These are phyloP conservation scores for Carapus acus DNA, from an alignment of 2,797 vertebrate genomes.

Conservation along the genomic window DNA sequence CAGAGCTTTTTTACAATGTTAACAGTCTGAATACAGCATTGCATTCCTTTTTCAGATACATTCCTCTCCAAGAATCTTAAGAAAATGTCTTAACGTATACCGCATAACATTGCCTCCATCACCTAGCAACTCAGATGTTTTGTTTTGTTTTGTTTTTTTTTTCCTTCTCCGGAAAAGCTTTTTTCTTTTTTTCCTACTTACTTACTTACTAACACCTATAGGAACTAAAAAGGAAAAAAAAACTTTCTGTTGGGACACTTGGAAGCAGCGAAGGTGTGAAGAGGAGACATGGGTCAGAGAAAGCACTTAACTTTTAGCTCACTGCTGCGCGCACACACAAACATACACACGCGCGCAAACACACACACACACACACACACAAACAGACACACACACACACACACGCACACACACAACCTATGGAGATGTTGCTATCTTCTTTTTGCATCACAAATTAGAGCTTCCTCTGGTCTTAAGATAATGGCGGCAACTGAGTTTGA, in stretches of 20 bases:
- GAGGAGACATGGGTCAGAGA: constrained; percentile 39
- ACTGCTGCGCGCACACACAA: constrained; percentile 49
- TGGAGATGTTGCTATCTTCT: constrained; percentile 52
- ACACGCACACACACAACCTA: constrained; percentile 43
- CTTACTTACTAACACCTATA: constrained; percentile 61
- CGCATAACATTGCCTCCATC: constrained; percentile 74
- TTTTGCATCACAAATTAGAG: constrained; percentile 63
- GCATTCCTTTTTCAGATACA: constrained; percentile 82
- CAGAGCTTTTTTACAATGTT: constrained; percentile 76
- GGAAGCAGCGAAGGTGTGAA: constrained; percentile 19
- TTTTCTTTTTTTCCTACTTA: constrained; percentile 51
- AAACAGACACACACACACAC: constrained; percentile 47
- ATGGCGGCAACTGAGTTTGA: constrained; percentile 55
- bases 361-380: constrained; percentile 50
- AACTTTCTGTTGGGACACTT: constrained; percentile 15
- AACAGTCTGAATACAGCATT: constrained; percentile 77
- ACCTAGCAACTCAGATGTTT: constrained; percentile 65
- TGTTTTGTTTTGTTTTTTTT: constrained; percentile 41
- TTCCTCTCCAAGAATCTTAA: constrained; percentile 72
- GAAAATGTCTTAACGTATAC: constrained; percentile 73
- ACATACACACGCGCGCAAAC: too few relatives aligned
- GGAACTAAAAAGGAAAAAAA: constrained; percentile 35
- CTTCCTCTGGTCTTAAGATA: constrained; percentile 67
- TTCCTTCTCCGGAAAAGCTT: constrained; percentile 51
- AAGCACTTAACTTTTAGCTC: constrained; percentile 55